Evolutionary conservation across 2,888 invertebrate genomes (phyloP), one percentile per base, ranked within the genome.

Genomic region (Leptinotarsa juncta): DNA sequence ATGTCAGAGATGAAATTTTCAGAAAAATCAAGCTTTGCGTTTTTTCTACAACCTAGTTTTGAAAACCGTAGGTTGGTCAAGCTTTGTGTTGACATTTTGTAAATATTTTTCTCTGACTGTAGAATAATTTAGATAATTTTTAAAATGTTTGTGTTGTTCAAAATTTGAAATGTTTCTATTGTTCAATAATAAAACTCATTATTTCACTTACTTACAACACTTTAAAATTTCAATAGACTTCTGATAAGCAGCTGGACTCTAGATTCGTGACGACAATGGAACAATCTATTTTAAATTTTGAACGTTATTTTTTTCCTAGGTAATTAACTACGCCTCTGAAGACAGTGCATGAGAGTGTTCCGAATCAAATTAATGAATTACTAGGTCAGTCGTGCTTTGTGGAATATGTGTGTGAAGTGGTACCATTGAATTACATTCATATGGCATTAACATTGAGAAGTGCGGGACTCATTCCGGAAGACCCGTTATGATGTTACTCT

Each of bases 311-410:
- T 53, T n/a, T 20, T 15, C 3, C 7, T n/a, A n/a, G 3, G 4
- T 32, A 62, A n/a, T 42, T 32, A n/a, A 16, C 62, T 62, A 26
- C 62, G 26, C 32, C 62, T 42, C 32, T 62, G 62, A 26, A 32
- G 16, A 32, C 16, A 62, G 62, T 62, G 32, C 62, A 62, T 62
- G 62, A 62, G 62, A 62, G 42, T 62, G 62, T 62, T 62, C 62
- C 62, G 20, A 67, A 67, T 67, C 14, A 16, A 67, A 51, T 26
- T 26, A 62, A 42, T 32, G 26, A 55, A 69, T 18, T 60, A 71
- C 73, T 76, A 73, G 73, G 76, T 76, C 69, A 76, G 51, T 73
- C 62, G 42, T 69, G 51, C 73, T 65, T 62, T 68, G 73, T 72
- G 72, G 70, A 71, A 42, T 72, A 67, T 70, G 65, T 71, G 71